A percentile compares a stretch with the other conserved stretches of the same genome.
phyloP scores from a whole-genome alignment of 1,140 invertebrate species.

The Solenopsis fugax region DNA sequence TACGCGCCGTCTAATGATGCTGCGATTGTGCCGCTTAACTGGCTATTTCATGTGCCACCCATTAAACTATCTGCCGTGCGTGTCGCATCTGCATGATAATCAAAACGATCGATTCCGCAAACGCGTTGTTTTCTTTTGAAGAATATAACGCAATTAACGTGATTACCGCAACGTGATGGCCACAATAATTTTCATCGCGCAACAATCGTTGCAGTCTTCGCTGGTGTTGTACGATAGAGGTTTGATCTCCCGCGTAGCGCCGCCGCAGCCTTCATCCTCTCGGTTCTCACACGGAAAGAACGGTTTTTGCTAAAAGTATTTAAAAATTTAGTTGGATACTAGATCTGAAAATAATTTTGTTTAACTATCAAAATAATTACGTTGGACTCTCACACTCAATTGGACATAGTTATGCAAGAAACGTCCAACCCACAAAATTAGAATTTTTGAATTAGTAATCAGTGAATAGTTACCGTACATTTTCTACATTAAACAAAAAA shows the following conservation, averaged over 20 bases:
- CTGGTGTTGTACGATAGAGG: not conserved
- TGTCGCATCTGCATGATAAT: constrained; percentile 35
- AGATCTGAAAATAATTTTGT: no score
- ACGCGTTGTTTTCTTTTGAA: constrained; percentile 31
- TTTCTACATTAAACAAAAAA: no score
- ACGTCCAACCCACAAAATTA: no score
- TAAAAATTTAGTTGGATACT: no score
- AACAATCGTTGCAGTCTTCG: not conserved
- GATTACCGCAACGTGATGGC: not conserved
- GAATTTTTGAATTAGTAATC: no score
- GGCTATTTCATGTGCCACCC: not conserved
- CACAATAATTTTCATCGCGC: constrained; percentile 21
- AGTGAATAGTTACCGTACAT: no score
- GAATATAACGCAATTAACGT: constrained; percentile 7
- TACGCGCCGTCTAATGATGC: constrained; percentile 23
- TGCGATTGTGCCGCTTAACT: constrained; percentile 19
- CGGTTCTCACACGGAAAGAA: not conserved
- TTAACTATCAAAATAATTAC: no score
- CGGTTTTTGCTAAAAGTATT: not conserved
- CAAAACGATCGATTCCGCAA: constrained; percentile 36
- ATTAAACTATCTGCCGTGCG: constrained; percentile 30
- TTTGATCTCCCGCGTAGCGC: not conserved
- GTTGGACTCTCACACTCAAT: no score
- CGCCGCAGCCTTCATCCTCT: not conserved
- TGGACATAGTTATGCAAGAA: no score